phyloP scores from a whole-genome alignment of 1,140 invertebrate genomes.

The Drosophila orena region DNA sequence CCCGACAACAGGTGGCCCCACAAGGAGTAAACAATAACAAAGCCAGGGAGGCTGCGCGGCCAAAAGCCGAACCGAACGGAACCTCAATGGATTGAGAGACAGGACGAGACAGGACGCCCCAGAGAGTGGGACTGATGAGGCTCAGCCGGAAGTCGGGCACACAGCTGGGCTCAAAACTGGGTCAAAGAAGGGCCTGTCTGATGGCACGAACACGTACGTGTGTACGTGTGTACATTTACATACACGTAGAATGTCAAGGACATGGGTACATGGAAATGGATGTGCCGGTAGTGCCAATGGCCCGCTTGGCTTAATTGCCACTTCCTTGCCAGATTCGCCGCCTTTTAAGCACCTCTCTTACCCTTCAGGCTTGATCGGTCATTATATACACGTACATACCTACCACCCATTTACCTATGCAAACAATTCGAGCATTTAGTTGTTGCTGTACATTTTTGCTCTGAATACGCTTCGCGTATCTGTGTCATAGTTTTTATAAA shows the following conservation, averaged over 20 bases:
- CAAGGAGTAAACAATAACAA: conserved; percentile 37
- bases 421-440: conserved; percentile 29
- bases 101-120: not conserved
- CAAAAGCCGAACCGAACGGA: conserved; percentile 28
- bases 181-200: conserved; percentile 51
- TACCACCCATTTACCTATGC: conserved; percentile 15
- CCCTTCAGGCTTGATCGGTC: conserved; percentile 22
- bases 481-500: conserved; percentile 84
- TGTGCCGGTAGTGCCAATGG: not conserved
- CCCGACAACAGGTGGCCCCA: conserved; percentile 56
- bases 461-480: conserved; percentile 75
- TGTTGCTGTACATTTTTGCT: conserved; percentile 80
- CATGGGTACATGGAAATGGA: conserved; percentile 27
- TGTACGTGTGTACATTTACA: not conserved
- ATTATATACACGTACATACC: conserved; percentile 19
- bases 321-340: conserved; percentile 10
- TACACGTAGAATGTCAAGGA: conserved; percentile 70
- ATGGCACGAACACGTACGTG: not conserved
- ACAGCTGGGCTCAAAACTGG: conserved; percentile 62
- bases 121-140: conserved; percentile 1
- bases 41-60: conserved; percentile 65
- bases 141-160: conserved; percentile 28
- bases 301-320: conserved; percentile 17
- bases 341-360: conserved; percentile 30
- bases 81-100: conserved; percentile 7